These are phyloP conservation scores for Smittia aterrima DNA, from an alignment of 2,888 invertebrate genomes.

Conservation along the genomic window DNA sequence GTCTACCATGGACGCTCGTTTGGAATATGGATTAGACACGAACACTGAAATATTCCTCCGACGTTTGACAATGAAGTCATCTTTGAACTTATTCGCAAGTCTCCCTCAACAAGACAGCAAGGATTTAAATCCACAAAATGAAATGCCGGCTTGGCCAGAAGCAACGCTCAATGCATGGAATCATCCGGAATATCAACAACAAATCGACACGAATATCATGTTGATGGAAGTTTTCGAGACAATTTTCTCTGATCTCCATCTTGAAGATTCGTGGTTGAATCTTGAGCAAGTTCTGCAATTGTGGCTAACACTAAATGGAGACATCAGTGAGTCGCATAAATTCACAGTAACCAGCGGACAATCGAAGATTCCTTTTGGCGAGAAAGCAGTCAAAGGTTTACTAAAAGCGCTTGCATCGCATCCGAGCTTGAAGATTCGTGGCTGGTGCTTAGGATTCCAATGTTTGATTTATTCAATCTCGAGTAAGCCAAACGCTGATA, in stretches of 20 bases:
- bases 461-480: constrained; percentile 68
- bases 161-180: constrained; percentile 56
- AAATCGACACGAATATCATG: constrained; percentile 58
- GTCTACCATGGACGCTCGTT: constrained; percentile 71
- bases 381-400: constrained; percentile 64
- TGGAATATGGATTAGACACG: constrained; percentile 77
- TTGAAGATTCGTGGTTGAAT: constrained; percentile 67
- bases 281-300: constrained; percentile 81
- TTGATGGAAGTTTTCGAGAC: constrained; percentile 67
- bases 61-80: constrained; percentile 66
- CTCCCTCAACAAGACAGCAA: constrained; percentile 51
- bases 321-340: constrained; percentile 57
- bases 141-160: constrained; percentile 54
- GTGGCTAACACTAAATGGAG: constrained; percentile 81
- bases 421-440: constrained; percentile 66
- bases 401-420: constrained; percentile 66
- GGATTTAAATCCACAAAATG: constrained; percentile 49
- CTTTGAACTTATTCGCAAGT: constrained; percentile 52
- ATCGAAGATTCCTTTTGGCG: constrained; percentile 65
- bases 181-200: constrained; percentile 56
- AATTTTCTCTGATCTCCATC: constrained; percentile 65
- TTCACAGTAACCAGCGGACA: constrained; percentile 53
- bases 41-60: constrained; percentile 73
- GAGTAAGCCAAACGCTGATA: constrained; percentile 60
- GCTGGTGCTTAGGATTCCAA: constrained; percentile 74